Evolutionary conservation across 2,888 invertebrate genomes (phyloP), one percentile per base, ranked within the genome.

Genomic region (Dryobotodes eremita): DNA sequence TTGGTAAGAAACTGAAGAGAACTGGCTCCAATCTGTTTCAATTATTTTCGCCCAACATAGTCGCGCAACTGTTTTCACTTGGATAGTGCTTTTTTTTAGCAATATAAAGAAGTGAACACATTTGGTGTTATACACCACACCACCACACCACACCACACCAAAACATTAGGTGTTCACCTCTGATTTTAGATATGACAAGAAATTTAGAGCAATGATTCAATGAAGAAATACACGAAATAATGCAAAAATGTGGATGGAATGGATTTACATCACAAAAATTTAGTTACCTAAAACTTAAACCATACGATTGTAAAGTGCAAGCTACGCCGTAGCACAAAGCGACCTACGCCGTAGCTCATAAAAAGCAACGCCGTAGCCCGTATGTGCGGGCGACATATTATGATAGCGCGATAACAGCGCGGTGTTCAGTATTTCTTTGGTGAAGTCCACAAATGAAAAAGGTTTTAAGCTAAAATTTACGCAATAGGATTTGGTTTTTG

Each of bases 31-130:
- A 72, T 61, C 53, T 26, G 17, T 59, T 73, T 65, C 55, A 62
- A 74, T 79, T 79, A 84, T 70, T 74, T 74, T 70, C 42, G 23
- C 55, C 53, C 17, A 53, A 36, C 36, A 57, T 57, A 26, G 20
- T 36, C 36, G 11, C 10, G 46, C 46, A 10, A 46, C 46, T 46
- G 1, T 23, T 59, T 59, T 46, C 1, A 36, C 10, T 53, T 23
- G 6, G 0, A n/a, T n/a, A 55, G 15, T 42, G 13, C 15, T 36
- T 75, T 31, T 66, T 75, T 46, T 59, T 26, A 23, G 4, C 46
- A 42, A 50, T 26, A 8, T 11, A 0, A 10, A 26, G 2, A 2
- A 20, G 1, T 13, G 20, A 26, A 31, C 13, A 23, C 11, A n/a
- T 17, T 50, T 46, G 46, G 10, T 46, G 46, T 46, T 36, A 46